Evolutionary conservation across 2,888 invertebrate genomes (phyloP).

Genomic region (Harpalus rubripes): DNA sequence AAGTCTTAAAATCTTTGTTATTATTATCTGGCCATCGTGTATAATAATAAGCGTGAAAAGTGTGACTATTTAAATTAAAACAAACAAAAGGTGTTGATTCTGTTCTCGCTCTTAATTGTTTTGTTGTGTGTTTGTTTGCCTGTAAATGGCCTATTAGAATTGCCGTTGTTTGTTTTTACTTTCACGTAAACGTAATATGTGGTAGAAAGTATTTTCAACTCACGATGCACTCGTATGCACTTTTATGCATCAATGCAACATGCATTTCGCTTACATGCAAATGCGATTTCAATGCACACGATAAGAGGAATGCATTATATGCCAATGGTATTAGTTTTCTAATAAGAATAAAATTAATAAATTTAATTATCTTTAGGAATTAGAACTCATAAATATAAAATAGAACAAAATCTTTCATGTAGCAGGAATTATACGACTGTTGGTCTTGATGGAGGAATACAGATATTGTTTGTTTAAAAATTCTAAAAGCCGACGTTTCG

Average conservation of each 20-base stretch:
- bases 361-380: no score
- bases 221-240: conserved; percentile 13
- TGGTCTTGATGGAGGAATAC: no score
- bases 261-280: background rate
- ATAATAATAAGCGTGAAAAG: background rate
- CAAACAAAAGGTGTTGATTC: conserved; percentile 28
- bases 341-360: background rate
- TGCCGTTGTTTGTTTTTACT: conserved; percentile 58
- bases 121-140: conserved; percentile 33
- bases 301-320: no score
- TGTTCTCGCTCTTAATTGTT: conserved; percentile 18
- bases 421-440: no score
- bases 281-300: background rate
- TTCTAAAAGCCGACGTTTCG: no score
- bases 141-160: conserved; percentile 47
- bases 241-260: conserved; percentile 6
- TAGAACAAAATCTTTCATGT: no score
- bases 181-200: conserved; percentile 55
- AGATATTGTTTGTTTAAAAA: no score
- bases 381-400: no score
- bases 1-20: no score
- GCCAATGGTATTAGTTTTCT: background rate
- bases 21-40: no score
- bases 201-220: conserved; percentile 51
- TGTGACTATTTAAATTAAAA: conserved; percentile 13